Base-by-base conservation (phyloP, 2,113 vertebrate genomes). In the Lucifuga dentata region DNA sequence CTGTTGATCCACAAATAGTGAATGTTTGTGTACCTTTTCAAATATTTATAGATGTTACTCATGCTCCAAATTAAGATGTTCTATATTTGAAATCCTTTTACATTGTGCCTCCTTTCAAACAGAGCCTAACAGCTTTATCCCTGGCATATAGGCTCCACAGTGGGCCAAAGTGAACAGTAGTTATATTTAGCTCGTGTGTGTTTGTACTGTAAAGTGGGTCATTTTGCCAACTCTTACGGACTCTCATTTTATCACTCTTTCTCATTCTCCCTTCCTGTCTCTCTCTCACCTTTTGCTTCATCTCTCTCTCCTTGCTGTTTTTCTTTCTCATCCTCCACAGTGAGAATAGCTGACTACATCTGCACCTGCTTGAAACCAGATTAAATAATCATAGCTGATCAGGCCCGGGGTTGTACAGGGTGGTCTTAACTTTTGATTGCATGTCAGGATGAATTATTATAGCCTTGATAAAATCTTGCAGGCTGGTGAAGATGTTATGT, bases 121-220 rank as follows among this genome's bases (percentile, higher is more conserved):
- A 1, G 24, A 50, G 56, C 36, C 23, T 68, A 76, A 53, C 57
- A 52, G 72, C 53, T 56, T 81, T 51, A 40, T 61, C 43, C 73
- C 61, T 65, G 33, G 29, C 12, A 66, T 74, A 24, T 69, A 55
- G 32, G 49, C 57, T 69, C 67, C 46, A 45, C 56, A n/a, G 59
- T 43, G 49, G 81, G 59, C 75, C 68, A 58, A 53, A 67, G 65
- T 55, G 60, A 85, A 59, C 51, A 50, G 36, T 56, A 17, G 50
- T 76, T 89, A 83, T 79, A 85, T 89, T 87, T 83, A 76, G 85
- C 73, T 60, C 40, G 0, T 32, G 15, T 62, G 50, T 51, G 55
- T 76, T 62, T 87, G 23, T 55, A 43, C 71, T 38, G 21, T 35
- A 82, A 89, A 90, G 68, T 90, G 82, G 87, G 87, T 87, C 87